Percentiles rank a stretch among this genome's conserved stretches.
These are phyloP conservation scores for Gerosis bhagava DNA, from an alignment of 2,888 invertebrate species.

Conservation along the genomic window DNA sequence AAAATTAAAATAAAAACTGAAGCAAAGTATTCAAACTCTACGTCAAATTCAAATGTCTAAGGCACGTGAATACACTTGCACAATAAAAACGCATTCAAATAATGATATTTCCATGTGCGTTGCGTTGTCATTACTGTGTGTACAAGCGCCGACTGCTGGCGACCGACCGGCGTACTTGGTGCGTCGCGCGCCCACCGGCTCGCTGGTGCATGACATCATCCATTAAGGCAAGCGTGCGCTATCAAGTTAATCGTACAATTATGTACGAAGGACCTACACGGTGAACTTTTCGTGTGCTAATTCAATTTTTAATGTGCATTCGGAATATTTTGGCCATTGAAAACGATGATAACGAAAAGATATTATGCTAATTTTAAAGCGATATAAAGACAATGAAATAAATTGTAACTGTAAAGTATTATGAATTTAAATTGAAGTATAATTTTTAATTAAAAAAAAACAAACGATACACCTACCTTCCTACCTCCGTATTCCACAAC, in stretches of 20 bases:
- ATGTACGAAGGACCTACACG: conserved; percentile 12
- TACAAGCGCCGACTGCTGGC: conserved; percentile 55
- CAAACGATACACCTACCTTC: too few species aligned
- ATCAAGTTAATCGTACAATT: conserved; percentile 30
- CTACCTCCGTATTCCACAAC: too few species aligned
- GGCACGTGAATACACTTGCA: conserved; percentile 67
- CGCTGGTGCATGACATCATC: conserved; percentile 58
- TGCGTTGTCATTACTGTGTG: conserved; percentile 69
- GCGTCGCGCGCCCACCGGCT: conserved; percentile 44
- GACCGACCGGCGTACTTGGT: too few species aligned
- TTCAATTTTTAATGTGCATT: conserved; percentile 1
- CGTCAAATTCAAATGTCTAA: too few species aligned
- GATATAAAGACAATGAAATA: too few species aligned
- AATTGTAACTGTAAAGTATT: too few species aligned
- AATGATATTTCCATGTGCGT: conserved; percentile 43
- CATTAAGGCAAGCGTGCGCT: conserved; percentile 41
- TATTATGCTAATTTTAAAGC: too few species aligned
- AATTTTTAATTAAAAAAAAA: too few species aligned
- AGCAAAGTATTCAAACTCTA: conserved; percentile 39
- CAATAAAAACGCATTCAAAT: conserved; percentile 50
- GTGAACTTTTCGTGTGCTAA: conserved; percentile 17
- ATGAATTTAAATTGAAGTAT: too few species aligned
- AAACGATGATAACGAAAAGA: too few species aligned
- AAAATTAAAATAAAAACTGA: conserved; percentile 23
- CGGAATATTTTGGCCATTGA: neutral